These are phyloP conservation scores for Gobio occitaniae DNA, from an alignment of 2,797 vertebrate genomes.

Conservation along the genomic window DNA sequence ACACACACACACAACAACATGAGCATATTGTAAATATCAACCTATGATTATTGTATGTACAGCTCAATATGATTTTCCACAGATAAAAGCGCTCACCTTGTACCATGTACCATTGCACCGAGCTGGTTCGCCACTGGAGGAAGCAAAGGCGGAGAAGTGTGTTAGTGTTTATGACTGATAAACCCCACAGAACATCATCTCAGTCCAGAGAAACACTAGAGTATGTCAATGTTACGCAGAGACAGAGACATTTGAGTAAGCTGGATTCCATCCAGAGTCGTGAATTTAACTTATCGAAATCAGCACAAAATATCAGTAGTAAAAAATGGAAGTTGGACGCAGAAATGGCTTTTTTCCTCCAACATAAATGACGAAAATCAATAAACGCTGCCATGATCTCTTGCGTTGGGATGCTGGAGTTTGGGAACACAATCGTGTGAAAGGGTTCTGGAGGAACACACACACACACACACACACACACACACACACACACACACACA, in stretches of 20 bases:
- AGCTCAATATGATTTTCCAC: neutral
- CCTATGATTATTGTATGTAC: neutral
- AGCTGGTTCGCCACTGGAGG: slow-evolving; percentile 93
- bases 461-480: too few relatives aligned
- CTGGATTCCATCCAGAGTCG: neutral
- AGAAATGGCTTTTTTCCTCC: too few relatives aligned
- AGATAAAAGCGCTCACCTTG: slow-evolving; percentile 84
- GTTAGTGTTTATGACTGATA: neutral
- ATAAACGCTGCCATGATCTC: too few relatives aligned
- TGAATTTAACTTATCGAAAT: too few relatives aligned
- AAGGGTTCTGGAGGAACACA: too few relatives aligned
- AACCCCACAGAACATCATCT: neutral
- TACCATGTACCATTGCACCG: slow-evolving; percentile 94
- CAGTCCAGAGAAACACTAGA: neutral
- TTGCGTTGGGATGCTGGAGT: too few relatives aligned
- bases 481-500: too few relatives aligned
- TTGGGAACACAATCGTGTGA: too few relatives aligned
- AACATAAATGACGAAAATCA: too few relatives aligned
- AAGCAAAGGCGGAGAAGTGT: neutral
- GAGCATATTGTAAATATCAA: neutral
- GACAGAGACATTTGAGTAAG: too few relatives aligned
- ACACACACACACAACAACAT: slow-evolving; percentile 51
- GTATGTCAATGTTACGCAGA: neutral
- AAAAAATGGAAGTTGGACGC: too few relatives aligned
- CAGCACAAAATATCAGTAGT: too few relatives aligned